Percentiles rank a stretch among this genome's conserved stretches.
Conservation (phyloP, 2,113 vertebrate species). For the Columba livia region DNA sequence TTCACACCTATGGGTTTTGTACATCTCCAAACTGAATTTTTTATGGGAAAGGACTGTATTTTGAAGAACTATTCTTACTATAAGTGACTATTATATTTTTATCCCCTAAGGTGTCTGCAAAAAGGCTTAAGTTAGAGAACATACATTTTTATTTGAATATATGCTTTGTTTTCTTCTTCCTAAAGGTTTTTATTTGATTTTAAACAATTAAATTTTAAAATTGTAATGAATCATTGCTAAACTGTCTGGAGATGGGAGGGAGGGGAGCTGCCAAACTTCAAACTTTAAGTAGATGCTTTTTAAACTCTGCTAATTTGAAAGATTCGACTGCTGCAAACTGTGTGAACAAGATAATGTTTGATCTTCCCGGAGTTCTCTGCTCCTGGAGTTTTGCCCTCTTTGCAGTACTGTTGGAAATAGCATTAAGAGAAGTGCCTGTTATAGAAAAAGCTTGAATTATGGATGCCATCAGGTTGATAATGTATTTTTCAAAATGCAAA, state of each 20-base stretch:
- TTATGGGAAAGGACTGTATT: background rate
- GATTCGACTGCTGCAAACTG: background rate
- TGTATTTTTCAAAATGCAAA: background rate
- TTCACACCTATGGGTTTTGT: background rate
- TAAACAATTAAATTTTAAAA: background rate
- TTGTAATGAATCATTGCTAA: background rate
- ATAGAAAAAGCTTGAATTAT: background rate
- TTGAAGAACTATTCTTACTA: background rate
- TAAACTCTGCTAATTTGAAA: background rate
- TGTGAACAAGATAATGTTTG: background rate
- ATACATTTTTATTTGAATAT: background rate
- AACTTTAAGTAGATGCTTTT: background rate
- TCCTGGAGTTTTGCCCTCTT: background rate
- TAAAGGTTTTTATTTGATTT: background rate
- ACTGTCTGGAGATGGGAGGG: background rate
- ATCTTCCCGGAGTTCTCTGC: background rate
- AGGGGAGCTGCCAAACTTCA: background rate
- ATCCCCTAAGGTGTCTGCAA: background rate
- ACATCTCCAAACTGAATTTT: background rate
- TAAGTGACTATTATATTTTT: background rate
- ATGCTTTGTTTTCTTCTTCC: background rate
- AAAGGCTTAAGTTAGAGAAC: background rate
- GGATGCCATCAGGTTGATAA: background rate
- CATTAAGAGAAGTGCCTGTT: background rate
- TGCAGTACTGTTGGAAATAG: background rate